Evolutionary conservation across 2,888 invertebrate species (phyloP), one percentile per base, ranked within the genome.

Genomic region (Biston betularia): DNA sequence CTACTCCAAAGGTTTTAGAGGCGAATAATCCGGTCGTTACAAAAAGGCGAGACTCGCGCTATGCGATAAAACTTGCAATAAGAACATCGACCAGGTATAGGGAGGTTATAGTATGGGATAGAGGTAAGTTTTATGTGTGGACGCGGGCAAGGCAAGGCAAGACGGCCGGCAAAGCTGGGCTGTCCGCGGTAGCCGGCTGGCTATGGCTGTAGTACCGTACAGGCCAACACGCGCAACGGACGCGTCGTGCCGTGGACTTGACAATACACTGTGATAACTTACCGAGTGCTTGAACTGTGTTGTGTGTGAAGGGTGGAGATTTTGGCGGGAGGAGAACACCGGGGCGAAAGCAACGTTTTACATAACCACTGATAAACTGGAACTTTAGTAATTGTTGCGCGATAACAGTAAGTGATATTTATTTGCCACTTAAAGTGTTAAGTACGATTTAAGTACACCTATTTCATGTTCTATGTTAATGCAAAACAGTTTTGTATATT

Each of bases 341-440:
- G 81, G 80, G 83, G 84, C 79, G 87, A 88, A 86, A 86, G 87
- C 87, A 79, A 80, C 75, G 44, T n/a, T 88, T 87, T 88, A 87
- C 83, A 83, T 88, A 88, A 89, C 81, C 77, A 75, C 86, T 87
- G 89, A 89, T 90, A 90, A 74, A 86, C 85, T 81, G 82, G 81
- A 83, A 81, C 86, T 89, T 88, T 89, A 83, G 86, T 87, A 86
- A 89, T 89, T 82, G 86, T 89, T 86, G 86, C 87, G 87, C 89
- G 91, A 91, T 91, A 92, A 89, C 87, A 89, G 93, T 93, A 82
- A 93, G 93, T 93, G 83, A 79, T 61, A 64, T 66, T 58, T 54
- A 59, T 48, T 57, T 60, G 54, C 52, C 60, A 53, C 54, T 63
- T 54, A 65, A 54, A 62, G 70, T 66, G 66, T 64, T 66, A 54